Percentiles rank a stretch among this genome's conserved stretches.
Evolutionary conservation across 64 coral and sea anemone genomes (phyloP).

Genomic region (Pocillopora verrucosa): DNA sequence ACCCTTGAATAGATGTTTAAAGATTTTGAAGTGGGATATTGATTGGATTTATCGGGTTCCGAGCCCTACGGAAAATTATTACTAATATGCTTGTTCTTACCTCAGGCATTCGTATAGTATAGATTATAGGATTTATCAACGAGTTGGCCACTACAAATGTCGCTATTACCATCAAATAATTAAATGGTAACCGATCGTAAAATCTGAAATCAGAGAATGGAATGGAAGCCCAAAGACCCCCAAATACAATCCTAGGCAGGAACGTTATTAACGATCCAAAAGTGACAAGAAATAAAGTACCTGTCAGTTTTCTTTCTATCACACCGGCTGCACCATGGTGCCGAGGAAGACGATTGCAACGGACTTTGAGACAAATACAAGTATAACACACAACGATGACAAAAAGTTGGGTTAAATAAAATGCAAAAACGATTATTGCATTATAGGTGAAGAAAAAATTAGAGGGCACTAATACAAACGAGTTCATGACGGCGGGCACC

Average conservation of each 20-base stretch:
- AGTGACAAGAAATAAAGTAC: background rate
- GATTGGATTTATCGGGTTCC: background rate
- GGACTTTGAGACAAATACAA: background rate
- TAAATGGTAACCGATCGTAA: background rate
- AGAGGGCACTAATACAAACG: too few relatives aligned
- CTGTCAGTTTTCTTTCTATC: conserved; percentile 1
- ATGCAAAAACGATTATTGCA: too few relatives aligned
- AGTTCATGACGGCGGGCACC: too few relatives aligned
- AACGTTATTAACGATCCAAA: background rate
- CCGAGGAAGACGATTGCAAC: background rate
- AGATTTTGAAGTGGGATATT: background rate
- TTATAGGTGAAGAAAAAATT: too few relatives aligned
- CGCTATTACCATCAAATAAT: background rate
- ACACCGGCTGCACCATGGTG: background rate
- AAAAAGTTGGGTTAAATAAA: background rate
- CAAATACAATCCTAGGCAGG: background rate
- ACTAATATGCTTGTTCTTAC: background rate
- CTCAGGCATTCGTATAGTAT: background rate
- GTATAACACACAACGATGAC: background rate
- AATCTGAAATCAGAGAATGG: too few relatives aligned
- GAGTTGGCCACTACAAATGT: background rate
- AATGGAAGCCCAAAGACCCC: background rate
- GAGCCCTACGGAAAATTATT: background rate
- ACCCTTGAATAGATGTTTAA: too few relatives aligned
- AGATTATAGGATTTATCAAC: background rate